Evolutionary conservation across 2,113 vertebrate genomes (phyloP), one percentile per base, ranked within the genome.

Genomic region (Emydocephalus ijimae): DNA sequence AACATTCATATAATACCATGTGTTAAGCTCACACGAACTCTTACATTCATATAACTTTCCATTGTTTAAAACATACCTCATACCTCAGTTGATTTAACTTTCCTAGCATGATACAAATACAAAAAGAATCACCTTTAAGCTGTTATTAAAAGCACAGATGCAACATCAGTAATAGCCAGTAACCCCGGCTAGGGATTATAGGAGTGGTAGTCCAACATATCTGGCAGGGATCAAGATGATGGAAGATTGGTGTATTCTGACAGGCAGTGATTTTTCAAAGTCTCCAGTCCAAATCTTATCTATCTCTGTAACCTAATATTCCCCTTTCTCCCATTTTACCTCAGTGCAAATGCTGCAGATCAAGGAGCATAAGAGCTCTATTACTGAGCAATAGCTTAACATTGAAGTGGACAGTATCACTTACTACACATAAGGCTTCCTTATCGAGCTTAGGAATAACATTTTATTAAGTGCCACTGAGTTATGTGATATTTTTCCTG

Each of bases 61-160:
- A 89, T 24, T 12, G 64, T 88, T 88, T 88, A 26, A 21, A 89
- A 57, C 43, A 57, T 54, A 52, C 20, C 69, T 89, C 43, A 57
- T 54, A 52, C 20, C 69, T 89, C 64, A 43, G 24, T 54, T 39
- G 74, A 34, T 92, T 89, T 92, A 92, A 59, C 54, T 88, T 92
- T 54, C 59, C 86, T 88, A 52, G 12, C 54, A 91, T 48, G 26
- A 43, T 29, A 43, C 55, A 52, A 61, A 45, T 64, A 61, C 24
- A 29, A 89, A 89, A 92, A 9, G 56, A 12, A 26, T 50, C 6
- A 64, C 21, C 12, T 48, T 52, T 48, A 61, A 57, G 20, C 20
- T 89, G 39, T 39, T 92, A n/a, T 54, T 74, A 54, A 43, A 61
- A 23, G 29, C 57, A 43, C 48, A 74, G 50, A 26, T 45, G 48